phyloP scores from a whole-genome alignment of 2,113 vertebrate genomes.

The Felis catus region F.catus_Fca126_mat1.0 CM031412.1:16371001-16371500 shows the following conservation, averaged over 20 bases:
- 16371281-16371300: not conserved
- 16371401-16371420: not conserved
- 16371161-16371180: not conserved
- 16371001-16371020: not conserved
- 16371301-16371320: not conserved
- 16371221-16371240: not conserved
- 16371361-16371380: not conserved
- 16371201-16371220: not conserved
- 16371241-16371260: not conserved
- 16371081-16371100: not conserved
- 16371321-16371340: not conserved
- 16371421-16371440: not conserved
- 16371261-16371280: not conserved
- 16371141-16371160: not conserved
- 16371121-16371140: not conserved
- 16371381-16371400: not conserved
- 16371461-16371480: not conserved
- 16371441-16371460: not conserved
- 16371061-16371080: not conserved
- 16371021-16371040: not conserved
- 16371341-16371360: not conserved
- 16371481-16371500: not conserved
- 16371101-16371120: not conserved
- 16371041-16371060: not conserved
- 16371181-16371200: not conserved